Base-by-base conservation (phyloP, 35 echinoderm and acorn worm genomes). In the Lytechinus pictus region DNA sequence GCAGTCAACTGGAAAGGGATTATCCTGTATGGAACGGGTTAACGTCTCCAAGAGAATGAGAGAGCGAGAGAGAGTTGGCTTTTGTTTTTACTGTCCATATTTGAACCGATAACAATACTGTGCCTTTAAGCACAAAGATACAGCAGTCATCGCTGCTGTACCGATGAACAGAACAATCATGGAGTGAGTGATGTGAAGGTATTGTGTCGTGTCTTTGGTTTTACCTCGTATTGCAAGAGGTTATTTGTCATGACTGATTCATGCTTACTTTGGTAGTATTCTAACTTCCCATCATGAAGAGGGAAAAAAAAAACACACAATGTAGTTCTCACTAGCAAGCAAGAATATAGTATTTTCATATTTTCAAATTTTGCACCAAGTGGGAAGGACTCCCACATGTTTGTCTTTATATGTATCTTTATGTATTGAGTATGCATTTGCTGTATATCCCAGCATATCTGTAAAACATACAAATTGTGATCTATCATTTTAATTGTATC, bases 261-360 rank as follows among this genome's bases (percentile, higher is more conserved):
- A 79, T n/a, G 21, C 66, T 79, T 79, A 16, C 66, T 24, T 79
- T 8, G 21, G 16, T 79, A n/a, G 66, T 79, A 24, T 79, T 24
- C 19, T 24, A 16, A 79, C 66, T 24, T 79, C 66, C 66, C 66
- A 79, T 79, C n/a, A 0, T 44, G 33, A 44, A 44, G 33, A 44
- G 33, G 33, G 2, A 44, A 44, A 44, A 44, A 44, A 44, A 4
- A 79, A 58, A 19, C 19, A 19, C 61, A 71, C 61, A 71, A 24
- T 71, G 61, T 71, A 14, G 61, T 21, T 71, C 61, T 71, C 66
- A n/a, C 66, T n/a, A 79, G 66, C 66, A 24, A 79, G 66, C 66
- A 79, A 79, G 66, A 79, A 79, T 79, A 79, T 79, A 79, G 66
- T 79, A 79, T 79, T 79, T 79, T 79, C 66, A 79, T 79, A 79